These are phyloP conservation scores for Apis cerana DNA, from an alignment of 1,140 invertebrate genomes.

Conservation along the genomic window DNA sequence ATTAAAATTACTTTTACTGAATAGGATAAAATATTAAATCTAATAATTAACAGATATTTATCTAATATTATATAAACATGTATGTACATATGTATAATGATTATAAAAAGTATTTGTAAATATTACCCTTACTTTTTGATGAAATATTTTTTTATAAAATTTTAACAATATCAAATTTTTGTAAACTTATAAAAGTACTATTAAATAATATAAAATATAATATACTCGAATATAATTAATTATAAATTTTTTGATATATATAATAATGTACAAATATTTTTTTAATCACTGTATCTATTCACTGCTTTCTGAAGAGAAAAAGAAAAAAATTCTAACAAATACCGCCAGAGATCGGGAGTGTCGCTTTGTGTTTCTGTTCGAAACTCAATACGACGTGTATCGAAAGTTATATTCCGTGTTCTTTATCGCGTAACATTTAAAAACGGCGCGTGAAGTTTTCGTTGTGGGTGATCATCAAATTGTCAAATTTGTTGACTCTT, in stretches of 20 bases:
- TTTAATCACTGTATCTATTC: neutral
- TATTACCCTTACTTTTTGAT: too few species aligned
- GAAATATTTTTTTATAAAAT: too few species aligned
- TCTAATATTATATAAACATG: too few species aligned
- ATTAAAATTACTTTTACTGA: neutral
- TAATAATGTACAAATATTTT: neutral
- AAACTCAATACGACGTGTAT: neutral
- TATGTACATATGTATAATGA: too few species aligned
- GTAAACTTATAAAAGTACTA: too few species aligned
- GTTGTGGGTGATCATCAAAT: neutral
- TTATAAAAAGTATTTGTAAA: too few species aligned
- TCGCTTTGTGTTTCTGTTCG: neutral
- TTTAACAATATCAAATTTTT: too few species aligned
- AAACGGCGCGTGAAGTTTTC: neutral
- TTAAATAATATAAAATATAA: too few species aligned
- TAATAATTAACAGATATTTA: neutral
- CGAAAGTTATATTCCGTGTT: neutral
- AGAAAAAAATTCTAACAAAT: neutral
- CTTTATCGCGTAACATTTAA: neutral
- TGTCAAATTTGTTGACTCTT: neutral
- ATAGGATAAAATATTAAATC: neutral
- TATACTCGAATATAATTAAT: too few species aligned
- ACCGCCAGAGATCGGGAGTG: slow-evolving; percentile 8
- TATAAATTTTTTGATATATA: neutral
- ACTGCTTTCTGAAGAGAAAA: neutral